Conservation (phyloP, 2,888 invertebrate genomes). For the Drosophila peninsularis region DNA sequence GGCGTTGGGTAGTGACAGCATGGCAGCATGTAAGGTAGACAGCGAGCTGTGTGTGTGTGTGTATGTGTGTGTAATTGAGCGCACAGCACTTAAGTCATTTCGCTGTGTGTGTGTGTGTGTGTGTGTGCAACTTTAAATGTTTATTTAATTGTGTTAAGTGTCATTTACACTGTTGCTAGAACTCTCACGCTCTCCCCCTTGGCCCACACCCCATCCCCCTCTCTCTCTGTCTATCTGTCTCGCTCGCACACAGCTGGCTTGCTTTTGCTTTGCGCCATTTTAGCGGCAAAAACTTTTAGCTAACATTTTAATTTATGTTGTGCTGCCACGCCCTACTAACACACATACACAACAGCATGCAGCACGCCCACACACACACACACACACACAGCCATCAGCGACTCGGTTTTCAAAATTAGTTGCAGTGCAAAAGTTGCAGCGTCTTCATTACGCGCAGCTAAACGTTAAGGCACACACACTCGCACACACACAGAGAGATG, state of each 20-base stretch:
- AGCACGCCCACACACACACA: constrained; percentile 1
- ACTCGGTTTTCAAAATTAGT: constrained; percentile 69
- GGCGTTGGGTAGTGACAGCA: neutral
- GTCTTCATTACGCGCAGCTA: constrained; percentile 74
- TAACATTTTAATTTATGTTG: constrained; percentile 78
- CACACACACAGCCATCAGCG: constrained; percentile 12
- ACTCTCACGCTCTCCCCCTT: constrained; percentile 8
- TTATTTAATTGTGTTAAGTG: constrained; percentile 80
- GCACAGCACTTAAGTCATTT: constrained; percentile 61
- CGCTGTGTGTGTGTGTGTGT: constrained; percentile 15
- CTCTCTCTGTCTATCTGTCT: neutral
- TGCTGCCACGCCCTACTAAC: constrained; percentile 24
- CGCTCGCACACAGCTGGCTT: neutral
- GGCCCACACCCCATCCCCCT: neutral
- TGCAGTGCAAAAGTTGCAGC: constrained; percentile 65
- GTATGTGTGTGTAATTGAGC: constrained; percentile 54
- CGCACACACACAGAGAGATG: constrained; percentile 5
- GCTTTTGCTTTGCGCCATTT: constrained; percentile 57
- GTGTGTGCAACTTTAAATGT: constrained; percentile 70
- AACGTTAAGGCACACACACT: constrained; percentile 27
- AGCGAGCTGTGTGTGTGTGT: constrained; percentile 7
- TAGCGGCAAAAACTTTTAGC: constrained; percentile 71
- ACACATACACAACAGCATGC: neutral
- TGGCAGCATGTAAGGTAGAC: constrained; percentile 10
- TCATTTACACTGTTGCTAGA: constrained; percentile 68